Evolutionary conservation across 2,888 invertebrate genomes (phyloP).

Genomic region (Leucophenga montana): DNA sequence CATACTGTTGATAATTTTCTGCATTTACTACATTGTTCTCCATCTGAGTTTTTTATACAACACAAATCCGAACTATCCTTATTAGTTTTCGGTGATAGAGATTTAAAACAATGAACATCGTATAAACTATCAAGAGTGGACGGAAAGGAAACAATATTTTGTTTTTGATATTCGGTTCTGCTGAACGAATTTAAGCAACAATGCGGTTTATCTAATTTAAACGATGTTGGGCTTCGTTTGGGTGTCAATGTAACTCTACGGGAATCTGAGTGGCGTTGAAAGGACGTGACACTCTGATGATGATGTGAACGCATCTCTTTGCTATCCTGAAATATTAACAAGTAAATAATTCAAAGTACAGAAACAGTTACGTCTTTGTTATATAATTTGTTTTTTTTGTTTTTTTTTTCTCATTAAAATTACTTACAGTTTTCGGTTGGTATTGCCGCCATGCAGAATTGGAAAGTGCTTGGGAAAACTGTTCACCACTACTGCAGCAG

Average conservation of each 20-base stretch:
- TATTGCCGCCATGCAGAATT: neutral
- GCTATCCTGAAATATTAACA: constrained; percentile 18
- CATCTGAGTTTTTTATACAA: no score
- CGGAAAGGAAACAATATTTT: constrained; percentile 56
- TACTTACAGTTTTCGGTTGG: constrained; percentile 1
- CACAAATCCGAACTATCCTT: no score
- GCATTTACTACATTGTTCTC: no score
- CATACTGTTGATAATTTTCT: constrained; percentile 49
- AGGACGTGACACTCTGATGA: constrained; percentile 20
- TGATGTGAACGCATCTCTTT: constrained; percentile 16
- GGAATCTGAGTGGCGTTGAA: neutral
- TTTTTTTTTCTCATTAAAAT: neutral
- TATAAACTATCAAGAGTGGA: constrained; percentile 56
- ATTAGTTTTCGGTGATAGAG: neutral
- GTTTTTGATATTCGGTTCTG: constrained; percentile 39
- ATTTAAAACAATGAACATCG: constrained; percentile 36
- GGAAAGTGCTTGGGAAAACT: no score
- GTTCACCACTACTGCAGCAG: neutral
- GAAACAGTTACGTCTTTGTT: constrained; percentile 13
- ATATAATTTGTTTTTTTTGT: neutral
- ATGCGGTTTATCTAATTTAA: constrained; percentile 25
- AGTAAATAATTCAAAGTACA: neutral
- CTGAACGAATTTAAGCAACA: neutral
- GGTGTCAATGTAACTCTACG: constrained; percentile 30
- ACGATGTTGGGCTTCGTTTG: constrained; percentile 43